A percentile compares a stretch with the other conserved stretches of the same genome.
phyloP scores from a whole-genome alignment of 2,113 vertebrate genomes.

The Muntiacus reevesi region DNA sequence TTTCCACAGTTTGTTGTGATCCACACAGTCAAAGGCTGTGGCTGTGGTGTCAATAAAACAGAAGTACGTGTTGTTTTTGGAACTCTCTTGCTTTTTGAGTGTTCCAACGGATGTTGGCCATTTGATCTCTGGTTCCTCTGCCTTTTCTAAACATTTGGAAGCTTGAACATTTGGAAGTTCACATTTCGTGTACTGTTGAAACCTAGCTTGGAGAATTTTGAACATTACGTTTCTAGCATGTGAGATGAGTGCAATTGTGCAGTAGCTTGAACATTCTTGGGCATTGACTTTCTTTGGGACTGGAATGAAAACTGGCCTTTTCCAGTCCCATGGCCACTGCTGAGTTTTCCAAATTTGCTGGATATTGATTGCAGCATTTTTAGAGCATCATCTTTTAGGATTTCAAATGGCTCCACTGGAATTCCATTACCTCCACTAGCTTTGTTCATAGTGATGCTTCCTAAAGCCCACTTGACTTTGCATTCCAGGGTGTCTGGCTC shows the following conservation, averaged over 20 bases:
- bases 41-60: not conserved
- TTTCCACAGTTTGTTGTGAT: not conserved
- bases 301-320: not conserved
- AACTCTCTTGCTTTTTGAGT: not conserved
- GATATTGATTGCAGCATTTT: not conserved
- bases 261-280: not conserved
- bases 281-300: not conserved
- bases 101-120: rapidly evolving
- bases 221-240: not conserved
- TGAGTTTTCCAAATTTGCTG: not conserved
- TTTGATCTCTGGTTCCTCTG: not conserved
- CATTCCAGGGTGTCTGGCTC: not conserved
- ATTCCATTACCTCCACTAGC: not conserved
- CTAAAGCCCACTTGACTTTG: not conserved
- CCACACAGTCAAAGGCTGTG: not conserved
- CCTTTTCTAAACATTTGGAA: not conserved
- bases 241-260: not conserved
- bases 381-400: not conserved
- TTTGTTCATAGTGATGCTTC: not conserved
- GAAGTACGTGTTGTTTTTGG: not conserved
- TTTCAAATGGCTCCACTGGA: not conserved
- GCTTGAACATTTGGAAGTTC: not conserved
- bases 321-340: not conserved
- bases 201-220: not conserved
- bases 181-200: not conserved